Percentiles rank a stretch among this genome's conserved stretches.
Conservation (phyloP, 1,140 invertebrate species). For the Drosophila yakuba region DNA sequence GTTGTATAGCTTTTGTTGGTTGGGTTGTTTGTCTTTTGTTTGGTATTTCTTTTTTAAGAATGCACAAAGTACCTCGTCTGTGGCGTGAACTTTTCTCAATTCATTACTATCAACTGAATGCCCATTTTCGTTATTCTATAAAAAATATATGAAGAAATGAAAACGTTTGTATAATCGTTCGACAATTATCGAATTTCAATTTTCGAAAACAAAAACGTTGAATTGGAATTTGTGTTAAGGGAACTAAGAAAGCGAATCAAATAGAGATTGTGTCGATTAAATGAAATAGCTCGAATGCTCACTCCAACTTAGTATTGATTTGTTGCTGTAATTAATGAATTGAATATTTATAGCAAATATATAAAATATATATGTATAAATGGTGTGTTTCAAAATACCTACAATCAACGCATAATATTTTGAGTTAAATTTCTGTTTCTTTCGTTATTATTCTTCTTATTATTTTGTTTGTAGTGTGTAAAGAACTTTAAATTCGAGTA, state of each 20-base stretch:
- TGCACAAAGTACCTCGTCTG: slow-evolving; percentile 85
- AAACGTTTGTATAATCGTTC: slow-evolving; percentile 70
- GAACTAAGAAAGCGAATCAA: slow-evolving; percentile 6
- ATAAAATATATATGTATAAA: slow-evolving; percentile 40
- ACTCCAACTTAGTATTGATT: slow-evolving; percentile 53
- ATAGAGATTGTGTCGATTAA: slow-evolving; percentile 10
- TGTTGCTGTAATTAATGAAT: slow-evolving; percentile 68
- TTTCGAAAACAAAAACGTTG: slow-evolving; percentile 34
- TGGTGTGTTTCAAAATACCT: slow-evolving; percentile 68
- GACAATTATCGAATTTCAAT: slow-evolving; percentile 46
- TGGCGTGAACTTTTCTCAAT: slow-evolving; percentile 85
- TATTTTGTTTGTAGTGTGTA: slow-evolving; percentile 34
- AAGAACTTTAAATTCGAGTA: slow-evolving; percentile 49
- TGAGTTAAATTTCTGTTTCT: slow-evolving; percentile 14
- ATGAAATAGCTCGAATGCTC: slow-evolving; percentile 44
- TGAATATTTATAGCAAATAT: slow-evolving; percentile 62
- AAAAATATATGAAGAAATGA: slow-evolving; percentile 79
- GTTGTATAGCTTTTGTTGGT: slow-evolving; percentile 55
- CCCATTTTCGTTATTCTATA: slow-evolving; percentile 85
- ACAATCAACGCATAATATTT: slow-evolving; percentile 69
- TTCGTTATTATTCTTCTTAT: slow-evolving; percentile 13
- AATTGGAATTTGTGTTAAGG: slow-evolving; percentile 33
- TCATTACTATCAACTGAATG: slow-evolving; percentile 85
- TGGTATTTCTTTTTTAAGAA: slow-evolving; percentile 63
- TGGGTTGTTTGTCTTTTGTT: slow-evolving; percentile 48